Percentiles rank a stretch among this genome's conserved stretches.
Evolutionary conservation across 2,797 vertebrate genomes (phyloP).

Genomic region (Hypotaenidia okinawae): DNA sequence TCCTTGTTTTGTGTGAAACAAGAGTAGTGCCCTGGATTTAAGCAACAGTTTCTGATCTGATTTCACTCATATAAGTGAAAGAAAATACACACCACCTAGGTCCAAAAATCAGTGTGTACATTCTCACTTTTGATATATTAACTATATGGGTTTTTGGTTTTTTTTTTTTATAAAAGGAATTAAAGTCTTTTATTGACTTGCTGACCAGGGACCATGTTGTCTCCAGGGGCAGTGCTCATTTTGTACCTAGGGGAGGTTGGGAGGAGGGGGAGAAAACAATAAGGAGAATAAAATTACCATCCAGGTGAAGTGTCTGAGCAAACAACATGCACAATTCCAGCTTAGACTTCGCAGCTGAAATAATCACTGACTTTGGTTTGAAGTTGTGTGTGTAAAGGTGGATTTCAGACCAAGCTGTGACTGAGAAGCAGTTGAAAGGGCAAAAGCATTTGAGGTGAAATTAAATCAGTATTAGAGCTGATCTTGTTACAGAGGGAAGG

Average conservation of each 20-base stretch:
- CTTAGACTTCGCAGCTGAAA: not conserved
- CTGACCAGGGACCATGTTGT: not conserved
- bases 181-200: not conserved
- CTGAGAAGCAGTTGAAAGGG: not conserved
- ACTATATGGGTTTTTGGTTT: not conserved
- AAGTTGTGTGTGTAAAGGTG: not conserved
- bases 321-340: not conserved
- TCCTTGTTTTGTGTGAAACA: not conserved
- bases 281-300: accelerated
- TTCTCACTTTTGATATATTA: not conserved
- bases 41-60: not conserved
- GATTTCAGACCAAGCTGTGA: not conserved
- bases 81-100: not conserved
- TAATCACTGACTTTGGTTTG: not conserved
- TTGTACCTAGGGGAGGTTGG: not conserved
- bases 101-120: not conserved
- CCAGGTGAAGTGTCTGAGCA: not conserved
- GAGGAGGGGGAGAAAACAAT: not conserved
- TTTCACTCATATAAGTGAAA: not conserved
- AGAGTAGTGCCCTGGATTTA: not conserved
- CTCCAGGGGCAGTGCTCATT: not conserved
- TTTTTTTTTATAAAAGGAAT: no score
- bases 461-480: not conserved
- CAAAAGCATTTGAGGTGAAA: not conserved
- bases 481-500: not conserved